A percentile compares a stretch with the other conserved stretches of the same genome.
phyloP scores from a whole-genome alignment of 53 echinoderm and acorn worm species.

The Patiria pectinifera region DNA sequence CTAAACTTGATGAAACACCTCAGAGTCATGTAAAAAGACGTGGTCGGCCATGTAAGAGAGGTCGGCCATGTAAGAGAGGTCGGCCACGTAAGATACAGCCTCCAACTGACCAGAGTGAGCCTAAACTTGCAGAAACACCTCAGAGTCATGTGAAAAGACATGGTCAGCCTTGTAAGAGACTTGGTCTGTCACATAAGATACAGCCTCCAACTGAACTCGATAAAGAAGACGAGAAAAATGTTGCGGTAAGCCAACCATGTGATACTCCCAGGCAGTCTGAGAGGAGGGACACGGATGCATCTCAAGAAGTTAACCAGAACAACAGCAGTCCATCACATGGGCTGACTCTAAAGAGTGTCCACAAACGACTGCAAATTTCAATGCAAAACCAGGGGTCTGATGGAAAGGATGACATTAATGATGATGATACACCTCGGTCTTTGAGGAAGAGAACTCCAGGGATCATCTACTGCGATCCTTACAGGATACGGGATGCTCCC shows the following conservation, averaged over 20 bases:
- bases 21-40: conserved; percentile 8
- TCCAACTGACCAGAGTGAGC: background rate
- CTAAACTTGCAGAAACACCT: background rate
- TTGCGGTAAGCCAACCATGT: too few relatives aligned
- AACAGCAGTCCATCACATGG: background rate
- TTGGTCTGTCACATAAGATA: conserved; percentile 28
- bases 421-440: background rate
- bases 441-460: conserved; percentile 22
- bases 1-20: background rate
- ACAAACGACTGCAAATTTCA: background rate
- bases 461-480: background rate
- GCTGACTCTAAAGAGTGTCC: background rate
- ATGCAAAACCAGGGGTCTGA: background rate
- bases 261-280: too few relatives aligned
- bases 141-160: conserved; percentile 7
- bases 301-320: background rate
- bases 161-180: background rate
- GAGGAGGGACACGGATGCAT: background rate
- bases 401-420: background rate
- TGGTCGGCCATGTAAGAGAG: background rate
- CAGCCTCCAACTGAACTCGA: background rate
- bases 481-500: background rate
- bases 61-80: background rate
- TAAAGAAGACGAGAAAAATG: background rate
- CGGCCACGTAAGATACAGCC: conserved; percentile 31